Base-by-base conservation (phyloP, 92 coral and sea anemone species). In the Porites lobata region DNA sequence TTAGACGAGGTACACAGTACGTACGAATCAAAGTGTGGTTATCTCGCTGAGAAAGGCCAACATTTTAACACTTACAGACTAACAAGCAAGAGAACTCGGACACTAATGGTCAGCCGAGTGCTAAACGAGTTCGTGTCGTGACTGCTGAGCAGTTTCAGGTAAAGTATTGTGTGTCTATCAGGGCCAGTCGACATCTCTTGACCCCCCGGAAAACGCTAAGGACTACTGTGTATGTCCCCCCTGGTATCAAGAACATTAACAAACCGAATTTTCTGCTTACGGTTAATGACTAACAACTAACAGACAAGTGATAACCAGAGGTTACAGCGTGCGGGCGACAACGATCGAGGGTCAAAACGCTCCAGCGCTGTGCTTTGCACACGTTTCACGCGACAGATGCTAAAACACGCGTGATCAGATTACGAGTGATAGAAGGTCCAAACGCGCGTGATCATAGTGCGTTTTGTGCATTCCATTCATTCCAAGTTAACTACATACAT, bases 21-120 rank as follows among this genome's bases (percentile, higher is more conserved):
- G 69, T 66, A 8, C 50, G 14, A 50, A 47, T 84, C 80, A 84
- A 80, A 84, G 87, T 72, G 87, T 38, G 22, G 75, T 62, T 61
- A 84, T 84, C 87, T 84, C 87, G 72, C 87, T 84, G 80, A 84
- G 80, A 56, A 66, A 51, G 87, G 87, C 87, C 87, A 84, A 84
- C 80, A 84, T 84, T 84, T 81, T 85, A 85, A 85, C 88, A 85
- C 89, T 72, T 88, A 88, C 99, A 88, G 96, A 95, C 91, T 88
- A 95, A 93, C 79, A 96, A 96, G 96, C 99, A 91, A 89, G 98
- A 93, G 87, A 96, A 93, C 93, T 96, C 96, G 71, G 96, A 89
- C 87, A 90, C 86, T 78, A 95, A 93, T 77, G 99, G 93, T 69
- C 98, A 91, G 91, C 96, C 94, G 78, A 95, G 94, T 96, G 94